These are phyloP conservation scores for Entelurus aequoreus DNA, from an alignment of 2,113 vertebrate species.

Conservation along the genomic window DNA sequence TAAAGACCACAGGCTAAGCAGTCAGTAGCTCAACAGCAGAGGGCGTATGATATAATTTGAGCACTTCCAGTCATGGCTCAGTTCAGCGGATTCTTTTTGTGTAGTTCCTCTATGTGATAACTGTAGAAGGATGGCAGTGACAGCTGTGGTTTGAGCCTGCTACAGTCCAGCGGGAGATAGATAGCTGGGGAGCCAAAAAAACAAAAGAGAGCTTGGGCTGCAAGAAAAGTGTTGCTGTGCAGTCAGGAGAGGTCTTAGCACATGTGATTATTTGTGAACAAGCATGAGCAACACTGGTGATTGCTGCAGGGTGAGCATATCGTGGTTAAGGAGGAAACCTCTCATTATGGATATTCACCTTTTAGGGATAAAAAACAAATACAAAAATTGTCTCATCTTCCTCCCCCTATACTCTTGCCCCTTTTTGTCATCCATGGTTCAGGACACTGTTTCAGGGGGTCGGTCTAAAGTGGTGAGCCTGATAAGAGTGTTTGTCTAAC, in stretches of 20 bases:
- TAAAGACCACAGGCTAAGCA: background rate
- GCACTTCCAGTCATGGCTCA: conserved; percentile 18
- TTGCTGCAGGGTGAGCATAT: background rate
- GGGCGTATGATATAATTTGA: conserved; percentile 48
- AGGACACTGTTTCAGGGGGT: conserved; percentile 73
- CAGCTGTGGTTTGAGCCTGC: conserved; percentile 50
- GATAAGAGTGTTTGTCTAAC: conserved; percentile 91
- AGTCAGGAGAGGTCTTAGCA: conserved; percentile 10
- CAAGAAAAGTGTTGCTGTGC: conserved; percentile 5
- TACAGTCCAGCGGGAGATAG: conserved; percentile 35
- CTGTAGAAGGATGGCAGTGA: conserved; percentile 58
- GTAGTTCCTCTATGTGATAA: conserved; percentile 70
- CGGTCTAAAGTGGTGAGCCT: conserved; percentile 78
- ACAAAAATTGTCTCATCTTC: conserved; percentile 7
- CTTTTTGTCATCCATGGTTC: conserved; percentile 55
- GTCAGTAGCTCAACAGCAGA: conserved; percentile 50
- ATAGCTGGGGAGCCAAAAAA: conserved; percentile 33
- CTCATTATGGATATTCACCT: conserved; percentile 2
- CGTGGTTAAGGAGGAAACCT: background rate
- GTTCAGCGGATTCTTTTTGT: conserved; percentile 51
- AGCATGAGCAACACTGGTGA: conserved; percentile 1
- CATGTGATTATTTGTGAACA: conserved; percentile 17
- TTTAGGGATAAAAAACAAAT: conserved; percentile 31
- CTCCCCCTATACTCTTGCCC: background rate
- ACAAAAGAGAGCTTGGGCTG: conserved; percentile 16